Base-by-base conservation (phyloP, 2,797 vertebrate genomes). In the Erpetoichthys calabaricus region DNA sequence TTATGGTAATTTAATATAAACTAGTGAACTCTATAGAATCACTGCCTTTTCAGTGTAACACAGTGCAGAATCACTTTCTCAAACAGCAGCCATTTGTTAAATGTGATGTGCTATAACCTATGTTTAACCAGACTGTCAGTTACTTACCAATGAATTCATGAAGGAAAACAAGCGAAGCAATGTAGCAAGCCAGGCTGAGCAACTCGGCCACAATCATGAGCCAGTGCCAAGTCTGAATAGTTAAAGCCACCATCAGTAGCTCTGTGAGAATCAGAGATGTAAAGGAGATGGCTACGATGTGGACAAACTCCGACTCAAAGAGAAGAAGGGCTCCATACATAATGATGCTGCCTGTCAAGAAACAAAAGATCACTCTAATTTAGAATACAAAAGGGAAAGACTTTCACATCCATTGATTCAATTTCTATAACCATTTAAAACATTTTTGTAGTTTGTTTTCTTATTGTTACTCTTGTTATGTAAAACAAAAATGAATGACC, bases 221-320 rank as follows among this genome's bases (percentile, higher is more conserved):
- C 94, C 95, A 98, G 73, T 98, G 96, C 96, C 96, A 99, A 0
- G 93, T 97, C 81, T 98, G 96, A 47, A 99, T 88, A 0, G 96
- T 98, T 64, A 99, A 74, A 0, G 95, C 96, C 78, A 98, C 96
- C 96, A 99, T 99, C 59, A 99, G 85, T 61, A 99, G 78, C 85
- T 99, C 96, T 0, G 96, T 99, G 73, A 99, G 92, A 67, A 99
- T 99, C 42, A 99, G 81, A 0, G 96, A 89, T 0, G 96, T 99
- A 86, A 98, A 99, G 61, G 96, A 98, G 60, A 99, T 99, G 3
- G 96, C 95, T 6, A 99, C 96, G 4, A 97, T 91, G 70, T 99
- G 96, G 67, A 99, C 92, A 8, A 99, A 99, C 59, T 99, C 94
- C 0, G 96, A 98, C 65, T 99, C 96, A 2, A 99, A 99, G 42